These are phyloP conservation scores for Halichoeres trimaculatus DNA, from an alignment of 2,113 vertebrate species.

Conservation along the genomic window DNA sequence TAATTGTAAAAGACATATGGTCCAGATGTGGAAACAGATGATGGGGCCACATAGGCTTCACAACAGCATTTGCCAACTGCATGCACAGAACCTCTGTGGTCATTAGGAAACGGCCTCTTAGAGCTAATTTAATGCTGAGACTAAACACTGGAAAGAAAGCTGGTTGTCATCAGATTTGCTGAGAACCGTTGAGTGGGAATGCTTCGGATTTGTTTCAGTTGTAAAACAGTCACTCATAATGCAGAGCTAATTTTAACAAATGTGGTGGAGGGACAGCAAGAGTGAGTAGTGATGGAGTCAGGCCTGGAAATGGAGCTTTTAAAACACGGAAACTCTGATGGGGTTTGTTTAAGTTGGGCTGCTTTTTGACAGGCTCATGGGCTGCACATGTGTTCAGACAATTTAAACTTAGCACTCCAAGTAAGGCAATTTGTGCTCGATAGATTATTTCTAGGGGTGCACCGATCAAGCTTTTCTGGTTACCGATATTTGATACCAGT, in stretches of 20 bases:
- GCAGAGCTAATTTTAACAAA: constrained; percentile 19
- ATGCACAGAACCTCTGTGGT: constrained; percentile 40
- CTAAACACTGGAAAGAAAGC: constrained; percentile 60
- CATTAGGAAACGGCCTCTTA: constrained; percentile 41
- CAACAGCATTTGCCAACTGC: constrained; percentile 47
- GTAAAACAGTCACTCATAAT: constrained; percentile 41
- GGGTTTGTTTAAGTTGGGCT: constrained; percentile 17
- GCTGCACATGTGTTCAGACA: neutral
- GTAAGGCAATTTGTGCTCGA: too few species aligned
- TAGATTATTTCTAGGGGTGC: too few species aligned
- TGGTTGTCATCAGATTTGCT: constrained; percentile 38
- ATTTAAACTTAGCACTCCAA: neutral
- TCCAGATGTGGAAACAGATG: constrained; percentile 65
- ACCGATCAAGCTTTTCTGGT: too few species aligned
- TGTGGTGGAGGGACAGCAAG: constrained; percentile 2
- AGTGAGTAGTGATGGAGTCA: constrained; percentile 1
- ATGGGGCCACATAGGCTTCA: constrained; percentile 33
- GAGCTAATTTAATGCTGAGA: constrained; percentile 43
- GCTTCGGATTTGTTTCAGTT: constrained; percentile 55
- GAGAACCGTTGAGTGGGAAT: neutral
- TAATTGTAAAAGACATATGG: constrained; percentile 35
- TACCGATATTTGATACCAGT: too few species aligned
- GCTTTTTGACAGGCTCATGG: constrained; percentile 7
- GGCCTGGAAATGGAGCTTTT: constrained; percentile 17
- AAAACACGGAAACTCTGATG: constrained; percentile 45